Conservation (phyloP, 2,888 invertebrate species). For the Panzeria rudis region DNA sequence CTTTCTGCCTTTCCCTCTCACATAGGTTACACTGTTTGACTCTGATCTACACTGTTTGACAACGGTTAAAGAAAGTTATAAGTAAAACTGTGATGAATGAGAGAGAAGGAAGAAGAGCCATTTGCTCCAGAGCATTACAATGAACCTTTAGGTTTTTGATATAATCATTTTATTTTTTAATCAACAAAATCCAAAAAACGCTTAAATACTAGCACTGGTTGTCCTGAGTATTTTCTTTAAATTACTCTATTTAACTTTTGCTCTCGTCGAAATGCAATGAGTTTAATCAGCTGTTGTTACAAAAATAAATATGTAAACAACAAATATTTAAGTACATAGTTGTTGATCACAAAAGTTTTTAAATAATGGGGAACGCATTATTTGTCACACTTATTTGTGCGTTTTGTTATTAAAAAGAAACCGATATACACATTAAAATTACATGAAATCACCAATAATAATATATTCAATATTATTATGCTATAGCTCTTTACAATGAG, state of each 20-base stretch:
- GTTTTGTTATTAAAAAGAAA: slow-evolving; percentile 12
- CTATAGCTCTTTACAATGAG: neutral
- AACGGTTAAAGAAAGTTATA: no score
- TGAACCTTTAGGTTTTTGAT: no score
- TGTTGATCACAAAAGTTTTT: neutral
- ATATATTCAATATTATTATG: neutral
- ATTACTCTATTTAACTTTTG: neutral
- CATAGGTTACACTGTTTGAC: no score
- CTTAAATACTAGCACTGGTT: slow-evolving; percentile 22
- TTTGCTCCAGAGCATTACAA: no score
- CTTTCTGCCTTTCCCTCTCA: no score
- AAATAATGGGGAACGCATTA: slow-evolving; percentile 22
- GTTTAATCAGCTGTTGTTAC: slow-evolving; percentile 62
- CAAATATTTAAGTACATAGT: neutral
- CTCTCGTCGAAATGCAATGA: neutral
- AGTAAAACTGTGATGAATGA: no score
- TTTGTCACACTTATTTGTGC: slow-evolving; percentile 58
- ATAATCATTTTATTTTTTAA: neutral
- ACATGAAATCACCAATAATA: slow-evolving; percentile 25
- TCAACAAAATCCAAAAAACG: slow-evolving; percentile 6
- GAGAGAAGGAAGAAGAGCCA: no score
- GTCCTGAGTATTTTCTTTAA: slow-evolving; percentile 21
- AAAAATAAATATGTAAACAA: slow-evolving; percentile 41
- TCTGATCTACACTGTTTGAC: no score
- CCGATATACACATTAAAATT: neutral